Base-by-base conservation (phyloP, 2,888 invertebrate species). In the Linnaemya vulpina region DNA sequence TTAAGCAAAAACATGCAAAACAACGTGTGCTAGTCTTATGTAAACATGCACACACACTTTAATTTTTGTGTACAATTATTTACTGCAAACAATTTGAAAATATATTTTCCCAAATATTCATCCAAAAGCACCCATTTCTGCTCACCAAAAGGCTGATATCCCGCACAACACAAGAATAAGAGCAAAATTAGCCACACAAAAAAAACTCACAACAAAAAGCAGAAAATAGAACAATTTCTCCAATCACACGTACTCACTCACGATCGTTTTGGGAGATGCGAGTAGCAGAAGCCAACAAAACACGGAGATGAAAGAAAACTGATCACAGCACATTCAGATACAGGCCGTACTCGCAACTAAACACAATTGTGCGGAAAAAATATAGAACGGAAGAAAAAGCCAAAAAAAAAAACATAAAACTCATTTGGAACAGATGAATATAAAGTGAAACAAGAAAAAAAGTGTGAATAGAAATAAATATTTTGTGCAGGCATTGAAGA, bases 301-400 rank as follows among this genome's bases (percentile, higher is more conserved):
- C 65, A 53, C n/a, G 60, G 60, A 70, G 62, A 78, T 51, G 65
- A 22, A 74, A 75, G 38, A 79, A 79, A 82, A 79, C 53, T 82
- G 75, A 67, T 75, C 63, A 79, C 43, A 75, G 67, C 17, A 79
- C 82, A 62, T 82, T 85, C 49, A 82, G 85, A 82, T 71, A 79
- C 82, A 78, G 82, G 78, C 75, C 78, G 82, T 67, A 82, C 85
- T 65, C 60, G 82, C 75, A 62, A 85, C 78, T 70, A 63, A 86
- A 83, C 77, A 74, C 58, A 86, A 83, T 79, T 79, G 74, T 70
- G 77, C 65, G 65, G 80, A 81, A 81, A 65, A 70, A 75, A 80
- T 77, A 84, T 78, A 86, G 74, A 83, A 75, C 83, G 81, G 68
- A 60, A 30, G 67, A 80, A 78, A 73, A 8, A 55, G 35, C 11